A percentile compares a stretch with the other conserved stretches of the same genome.
Evolutionary conservation across 2,113 vertebrate genomes (phyloP).

Genomic region (Acanthochromis polyacanthus): DNA sequence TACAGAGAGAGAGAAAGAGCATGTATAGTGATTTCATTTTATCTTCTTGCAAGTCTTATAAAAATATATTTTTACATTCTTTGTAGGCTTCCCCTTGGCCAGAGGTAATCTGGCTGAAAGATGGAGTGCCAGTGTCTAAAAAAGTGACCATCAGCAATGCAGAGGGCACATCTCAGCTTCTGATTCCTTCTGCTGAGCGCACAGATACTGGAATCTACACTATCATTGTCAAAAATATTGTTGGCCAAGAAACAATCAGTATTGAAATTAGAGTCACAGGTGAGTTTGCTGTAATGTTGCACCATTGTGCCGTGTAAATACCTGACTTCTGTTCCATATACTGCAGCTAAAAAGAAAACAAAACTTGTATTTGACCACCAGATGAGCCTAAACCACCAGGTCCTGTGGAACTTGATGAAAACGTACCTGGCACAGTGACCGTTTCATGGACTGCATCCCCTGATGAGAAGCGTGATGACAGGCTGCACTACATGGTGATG

Average conservation of each 20-base stretch:
- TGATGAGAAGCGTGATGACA: slow-evolving; percentile 87
- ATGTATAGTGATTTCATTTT: background rate
- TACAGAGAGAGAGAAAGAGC: too few species aligned
- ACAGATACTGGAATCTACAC: slow-evolving; percentile 88
- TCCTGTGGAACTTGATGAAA: slow-evolving; percentile 86
- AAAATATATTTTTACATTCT: slow-evolving; percentile 1
- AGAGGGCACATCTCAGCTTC: slow-evolving; percentile 86
- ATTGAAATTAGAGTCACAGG: slow-evolving; percentile 91
- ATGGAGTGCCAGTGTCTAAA: slow-evolving; percentile 84
- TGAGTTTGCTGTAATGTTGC: slow-evolving; percentile 62
- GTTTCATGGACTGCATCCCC: slow-evolving; percentile 89
- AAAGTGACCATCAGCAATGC: slow-evolving; percentile 82
- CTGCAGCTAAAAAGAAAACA: background rate
- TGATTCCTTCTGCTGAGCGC: slow-evolving; percentile 86
- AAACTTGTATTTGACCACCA: slow-evolving; percentile 58
- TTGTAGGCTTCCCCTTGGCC: slow-evolving; percentile 88
- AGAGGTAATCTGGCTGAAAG: slow-evolving; percentile 91
- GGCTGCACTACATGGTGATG: slow-evolving; percentile 89
- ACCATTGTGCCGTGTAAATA: background rate
- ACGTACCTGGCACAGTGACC: slow-evolving; percentile 90
- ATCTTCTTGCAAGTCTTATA: background rate
- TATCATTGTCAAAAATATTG: slow-evolving; percentile 82
- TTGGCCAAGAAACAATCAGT: slow-evolving; percentile 85
- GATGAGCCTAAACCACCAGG: slow-evolving; percentile 90
- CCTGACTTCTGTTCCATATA: background rate